A percentile compares a stretch with the other conserved stretches of the same genome.
These are phyloP conservation scores for Muscicapa striata DNA, from an alignment of 2,797 vertebrate genomes.

Conservation along the genomic window DNA sequence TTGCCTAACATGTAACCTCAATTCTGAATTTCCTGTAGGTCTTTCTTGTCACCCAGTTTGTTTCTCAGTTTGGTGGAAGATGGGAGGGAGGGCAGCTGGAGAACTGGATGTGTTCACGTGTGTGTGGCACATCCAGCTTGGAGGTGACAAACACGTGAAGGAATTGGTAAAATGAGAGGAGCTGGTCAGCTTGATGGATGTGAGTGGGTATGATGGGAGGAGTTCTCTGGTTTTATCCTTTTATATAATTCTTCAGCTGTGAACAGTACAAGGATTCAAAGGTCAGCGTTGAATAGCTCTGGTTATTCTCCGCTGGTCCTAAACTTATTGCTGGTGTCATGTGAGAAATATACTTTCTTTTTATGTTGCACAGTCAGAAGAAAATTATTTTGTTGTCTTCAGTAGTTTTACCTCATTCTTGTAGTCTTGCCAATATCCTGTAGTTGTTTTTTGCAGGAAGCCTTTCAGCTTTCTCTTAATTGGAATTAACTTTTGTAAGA, in stretches of 20 bases:
- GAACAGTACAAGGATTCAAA: background rate
- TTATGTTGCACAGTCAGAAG: slow-evolving; percentile 39
- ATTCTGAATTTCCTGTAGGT: background rate
- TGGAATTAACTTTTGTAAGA: slow-evolving; percentile 45
- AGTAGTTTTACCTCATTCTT: slow-evolving; percentile 61
- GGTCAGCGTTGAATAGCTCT: background rate
- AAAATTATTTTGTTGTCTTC: slow-evolving; percentile 63
- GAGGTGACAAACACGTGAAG: background rate
- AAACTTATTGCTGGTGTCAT: background rate
- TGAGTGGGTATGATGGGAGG: background rate
- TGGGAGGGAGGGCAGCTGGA: background rate
- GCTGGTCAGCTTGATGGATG: background rate
- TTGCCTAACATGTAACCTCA: background rate
- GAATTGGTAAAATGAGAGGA: background rate
- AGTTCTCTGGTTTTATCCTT: background rate
- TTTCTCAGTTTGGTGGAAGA: background rate
- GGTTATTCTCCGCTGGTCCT: slow-evolving; percentile 4
- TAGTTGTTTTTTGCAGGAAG: slow-evolving; percentile 69
- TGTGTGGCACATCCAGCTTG: background rate
- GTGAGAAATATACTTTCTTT: slow-evolving; percentile 26
- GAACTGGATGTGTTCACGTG: rapidly evolving
- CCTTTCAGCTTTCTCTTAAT: slow-evolving; percentile 53
- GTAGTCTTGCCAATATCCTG: slow-evolving; percentile 73
- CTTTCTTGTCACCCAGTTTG: rapidly evolving
- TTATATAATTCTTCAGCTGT: background rate